Percentiles rank a stretch among this genome's conserved stretches.
Conservation (phyloP, 2,113 vertebrate species). For the Phasianus colchicus region DNA sequence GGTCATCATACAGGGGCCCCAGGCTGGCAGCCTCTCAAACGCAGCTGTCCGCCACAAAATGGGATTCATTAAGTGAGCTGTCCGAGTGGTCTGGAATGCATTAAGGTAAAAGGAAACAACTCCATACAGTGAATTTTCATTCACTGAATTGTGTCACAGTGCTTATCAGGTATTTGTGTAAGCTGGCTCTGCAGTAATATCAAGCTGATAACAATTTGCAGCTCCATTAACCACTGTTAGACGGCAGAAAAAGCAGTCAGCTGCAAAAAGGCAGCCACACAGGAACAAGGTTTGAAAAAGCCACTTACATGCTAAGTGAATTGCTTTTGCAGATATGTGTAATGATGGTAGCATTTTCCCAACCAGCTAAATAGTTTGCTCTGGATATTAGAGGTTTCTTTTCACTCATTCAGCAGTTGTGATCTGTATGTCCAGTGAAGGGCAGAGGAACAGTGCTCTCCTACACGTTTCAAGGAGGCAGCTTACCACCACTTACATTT, state of each 20-base stretch:
- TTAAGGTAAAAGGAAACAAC: slow-evolving; percentile 21
- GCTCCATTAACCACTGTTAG: slow-evolving; percentile 13
- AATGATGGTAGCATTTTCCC: neutral
- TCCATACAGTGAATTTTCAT: neutral
- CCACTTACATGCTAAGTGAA: neutral
- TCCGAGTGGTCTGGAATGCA: slow-evolving; percentile 56
- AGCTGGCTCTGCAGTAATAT: neutral
- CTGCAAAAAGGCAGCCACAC: neutral
- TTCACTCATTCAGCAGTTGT: neutral
- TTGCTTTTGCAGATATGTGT: neutral
- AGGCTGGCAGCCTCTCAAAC: slow-evolving; percentile 39
- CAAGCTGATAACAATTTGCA: slow-evolving; percentile 43
- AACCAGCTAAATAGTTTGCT: neutral
- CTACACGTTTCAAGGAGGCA: neutral
- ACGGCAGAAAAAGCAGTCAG: slow-evolving; percentile 5
- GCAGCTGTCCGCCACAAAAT: neutral
- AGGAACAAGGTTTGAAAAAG: neutral
- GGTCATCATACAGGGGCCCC: neutral
- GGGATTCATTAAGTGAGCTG: slow-evolving; percentile 44
- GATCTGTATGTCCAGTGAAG: neutral
- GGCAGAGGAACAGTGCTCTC: neutral
- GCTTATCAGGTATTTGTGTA: slow-evolving; percentile 45
- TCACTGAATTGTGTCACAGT: neutral
- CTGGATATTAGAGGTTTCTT: neutral
- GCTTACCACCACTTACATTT: neutral